Base-by-base conservation (phyloP, 2,797 vertebrate genomes). In the Leucoraja ocellata region DNA sequence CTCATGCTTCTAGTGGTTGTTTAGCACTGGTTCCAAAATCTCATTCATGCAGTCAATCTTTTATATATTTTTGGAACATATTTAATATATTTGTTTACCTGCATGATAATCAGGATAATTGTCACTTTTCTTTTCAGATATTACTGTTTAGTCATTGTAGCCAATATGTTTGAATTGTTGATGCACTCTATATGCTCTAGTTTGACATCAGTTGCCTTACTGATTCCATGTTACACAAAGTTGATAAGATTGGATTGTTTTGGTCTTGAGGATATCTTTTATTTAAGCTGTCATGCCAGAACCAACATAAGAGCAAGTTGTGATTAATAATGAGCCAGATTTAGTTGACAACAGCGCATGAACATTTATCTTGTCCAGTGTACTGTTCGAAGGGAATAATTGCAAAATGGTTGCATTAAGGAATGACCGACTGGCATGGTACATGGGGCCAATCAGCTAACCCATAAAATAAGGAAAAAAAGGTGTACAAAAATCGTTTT, bases 131-230 rank as follows among this genome's bases (percentile, higher is more conserved):
- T 88, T 68, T 14, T 88, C n/a, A 1, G 61, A 0, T 58, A 54
- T 68, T 65, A 13, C 14, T 88, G 16, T 63, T 28, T 1, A 65
- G 58, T 32, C n/a, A 65, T 84, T 6, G 28, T 63, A 65, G 5
- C 28, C 63, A 32, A 86, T 86, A 63, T 86, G 84, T 88, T 88
- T 88, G 84, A 88, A 16, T n/a, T n/a, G 32, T 65, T 88, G 84
- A 88, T 65, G 61, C 63, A 88, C 61, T 88, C 9, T 9, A 4
- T 88, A 32, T 65, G 14, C n/a, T 88, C 28, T 63, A 32, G 61
- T 88, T 88, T 88, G 28, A 88, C 28, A n/a, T 65, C 84, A 88
- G 8, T 88, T 65, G 18, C 14, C 18, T 32, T 54, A n/a, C 63
- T 65, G n/a, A 61, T 88, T 14, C 61, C 61, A n/a, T 88, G 84